Conservation (phyloP, 2,888 invertebrate genomes). For the Molorchus minor region DNA sequence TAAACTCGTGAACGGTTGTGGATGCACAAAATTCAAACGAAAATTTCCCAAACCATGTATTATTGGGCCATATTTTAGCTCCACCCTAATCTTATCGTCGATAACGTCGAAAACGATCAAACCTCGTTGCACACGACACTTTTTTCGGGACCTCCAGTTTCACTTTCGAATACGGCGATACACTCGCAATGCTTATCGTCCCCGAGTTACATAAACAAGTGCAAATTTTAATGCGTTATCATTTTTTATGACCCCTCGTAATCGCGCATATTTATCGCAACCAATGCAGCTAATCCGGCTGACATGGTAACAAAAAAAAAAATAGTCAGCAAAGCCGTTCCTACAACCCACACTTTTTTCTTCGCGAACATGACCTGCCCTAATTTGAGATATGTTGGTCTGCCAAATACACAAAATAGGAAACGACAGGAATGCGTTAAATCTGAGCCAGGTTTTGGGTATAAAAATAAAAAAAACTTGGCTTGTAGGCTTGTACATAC, state of each 20-base stretch:
- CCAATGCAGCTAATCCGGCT: background rate
- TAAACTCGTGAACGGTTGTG: too few relatives aligned
- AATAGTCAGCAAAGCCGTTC: background rate
- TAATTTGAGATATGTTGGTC: conserved; percentile 38
- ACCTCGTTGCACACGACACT: conserved; percentile 14
- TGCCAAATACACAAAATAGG: conserved; percentile 41
- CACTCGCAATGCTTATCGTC: conserved; percentile 3
- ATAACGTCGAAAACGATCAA: background rate
- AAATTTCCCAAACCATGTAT: too few relatives aligned
- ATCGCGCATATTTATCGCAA: background rate
- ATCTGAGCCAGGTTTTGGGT: conserved; percentile 22
- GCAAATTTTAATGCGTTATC: conserved; percentile 7
- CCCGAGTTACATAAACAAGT: conserved; percentile 12
- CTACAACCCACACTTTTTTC: background rate
- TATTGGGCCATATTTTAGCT: too few relatives aligned
- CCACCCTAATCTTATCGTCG: background rate
- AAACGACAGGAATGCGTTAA: conserved; percentile 26
- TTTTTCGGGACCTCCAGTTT: conserved; percentile 5
- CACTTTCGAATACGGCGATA: conserved; percentile 15
- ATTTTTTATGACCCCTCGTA: conserved; percentile 5
- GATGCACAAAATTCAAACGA: too few relatives aligned
- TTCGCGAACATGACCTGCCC: conserved; percentile 37
- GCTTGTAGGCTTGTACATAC: conserved; percentile 9
- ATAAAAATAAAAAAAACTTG: conserved; percentile 38
- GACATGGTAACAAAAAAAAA: conserved; percentile 7